phyloP scores from a whole-genome alignment of 2,113 vertebrate species.

The Gila orcuttii region DNA sequence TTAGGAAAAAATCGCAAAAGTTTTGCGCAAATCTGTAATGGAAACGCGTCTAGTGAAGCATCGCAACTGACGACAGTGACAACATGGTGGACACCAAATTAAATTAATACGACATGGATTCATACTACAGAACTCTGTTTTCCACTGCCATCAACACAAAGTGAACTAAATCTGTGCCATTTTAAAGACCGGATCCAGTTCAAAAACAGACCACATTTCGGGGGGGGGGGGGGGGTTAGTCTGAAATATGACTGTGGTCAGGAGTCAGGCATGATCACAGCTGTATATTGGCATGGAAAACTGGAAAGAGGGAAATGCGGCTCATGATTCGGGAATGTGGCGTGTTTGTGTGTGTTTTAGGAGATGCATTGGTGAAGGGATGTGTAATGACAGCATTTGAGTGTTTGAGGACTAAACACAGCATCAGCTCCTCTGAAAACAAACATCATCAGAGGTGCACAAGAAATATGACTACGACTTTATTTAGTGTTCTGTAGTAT shows the following conservation, averaged over 20 bases:
- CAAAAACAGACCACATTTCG: too few species aligned
- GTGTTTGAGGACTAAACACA: neutral
- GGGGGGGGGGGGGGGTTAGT: too few species aligned
- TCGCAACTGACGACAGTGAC: too few species aligned
- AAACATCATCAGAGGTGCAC: neutral
- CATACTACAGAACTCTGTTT: too few species aligned
- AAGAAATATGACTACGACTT: neutral
- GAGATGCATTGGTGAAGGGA: neutral
- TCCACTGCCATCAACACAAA: too few species aligned
- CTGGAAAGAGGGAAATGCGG: slow-evolving; percentile 6
- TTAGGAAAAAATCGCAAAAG: too few species aligned
- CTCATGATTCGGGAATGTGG: neutral
- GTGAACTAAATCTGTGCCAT: too few species aligned
- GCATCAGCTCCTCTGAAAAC: neutral
- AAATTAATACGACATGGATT: too few species aligned
- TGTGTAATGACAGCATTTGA: neutral
- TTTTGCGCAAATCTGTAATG: too few species aligned
- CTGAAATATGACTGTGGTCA: slow-evolving; percentile 8
- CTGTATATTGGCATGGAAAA: neutral
- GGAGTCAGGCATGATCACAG: neutral
- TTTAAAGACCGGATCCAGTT: too few species aligned
- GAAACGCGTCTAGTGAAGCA: too few species aligned
- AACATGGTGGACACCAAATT: too few species aligned
- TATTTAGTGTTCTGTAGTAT: neutral
- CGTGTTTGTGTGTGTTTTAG: neutral